Conservation (phyloP, 1,140 invertebrate species). For the Brachionus angularis region DNA sequence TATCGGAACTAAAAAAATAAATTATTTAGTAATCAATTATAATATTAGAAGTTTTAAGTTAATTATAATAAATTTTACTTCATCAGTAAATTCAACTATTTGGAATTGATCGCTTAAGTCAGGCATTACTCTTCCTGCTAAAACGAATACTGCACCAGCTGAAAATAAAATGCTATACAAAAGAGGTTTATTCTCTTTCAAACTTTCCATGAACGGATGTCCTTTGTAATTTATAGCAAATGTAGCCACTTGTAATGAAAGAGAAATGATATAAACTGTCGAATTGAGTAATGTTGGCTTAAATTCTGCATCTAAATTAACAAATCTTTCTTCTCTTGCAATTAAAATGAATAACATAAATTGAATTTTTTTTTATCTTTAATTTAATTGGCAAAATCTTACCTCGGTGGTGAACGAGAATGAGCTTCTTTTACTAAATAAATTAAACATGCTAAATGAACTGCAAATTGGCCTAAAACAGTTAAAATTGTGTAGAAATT, state of each 20-base stretch:
- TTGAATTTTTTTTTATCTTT: background rate
- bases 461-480: slow-evolving; percentile 85
- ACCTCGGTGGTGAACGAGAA: slow-evolving; percentile 45
- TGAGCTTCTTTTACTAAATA: slow-evolving; percentile 68
- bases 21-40: background rate
- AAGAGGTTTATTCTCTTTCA: slow-evolving; percentile 82
- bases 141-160: slow-evolving; percentile 67
- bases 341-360: background rate
- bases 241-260: slow-evolving; percentile 91
- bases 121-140: slow-evolving; percentile 72
- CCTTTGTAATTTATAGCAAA: slow-evolving; percentile 99
- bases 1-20: slow-evolving; percentile 13
- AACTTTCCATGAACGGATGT: slow-evolving; percentile 94
- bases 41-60: no score
- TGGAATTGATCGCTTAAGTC: slow-evolving; percentile 76
- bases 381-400: slow-evolving; percentile 46
- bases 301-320: slow-evolving; percentile 79
- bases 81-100: slow-evolving; percentile 63
- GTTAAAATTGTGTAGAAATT: slow-evolving; percentile 95
- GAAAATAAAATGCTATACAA: slow-evolving; percentile 79
- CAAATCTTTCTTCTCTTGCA: slow-evolving; percentile 52
- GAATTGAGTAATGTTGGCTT: slow-evolving; percentile 89
- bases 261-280: slow-evolving; percentile 95
- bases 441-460: slow-evolving; percentile 87
- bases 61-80: slow-evolving; percentile 29